Evolutionary conservation across 2,113 vertebrate species (phyloP).

Genomic region (Sylvilagus bachmani): DNA sequence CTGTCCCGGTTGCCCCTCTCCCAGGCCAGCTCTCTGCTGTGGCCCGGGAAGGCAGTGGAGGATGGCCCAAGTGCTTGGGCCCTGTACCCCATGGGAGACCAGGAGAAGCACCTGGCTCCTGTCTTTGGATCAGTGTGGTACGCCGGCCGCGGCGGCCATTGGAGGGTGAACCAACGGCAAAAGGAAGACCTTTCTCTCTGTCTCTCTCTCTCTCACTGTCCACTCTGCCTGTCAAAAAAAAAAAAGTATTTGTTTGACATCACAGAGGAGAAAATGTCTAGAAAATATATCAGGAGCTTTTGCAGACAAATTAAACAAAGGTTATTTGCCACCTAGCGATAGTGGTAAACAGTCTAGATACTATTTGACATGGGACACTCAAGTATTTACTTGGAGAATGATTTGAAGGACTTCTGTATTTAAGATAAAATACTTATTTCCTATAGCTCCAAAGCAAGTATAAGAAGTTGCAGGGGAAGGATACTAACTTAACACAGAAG

Average conservation of each 20-base stretch:
- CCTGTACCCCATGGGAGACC: no score
- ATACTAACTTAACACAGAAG: conserved; percentile 28
- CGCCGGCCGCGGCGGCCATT: no score
- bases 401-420: conserved; percentile 43
- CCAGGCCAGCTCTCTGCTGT: no score
- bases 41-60: no score
- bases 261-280: neutral
- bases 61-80: no score
- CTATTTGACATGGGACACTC: neutral
- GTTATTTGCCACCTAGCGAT: neutral
- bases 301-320: neutral
- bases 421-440: conserved; percentile 51
- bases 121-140: no score
- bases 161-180: no score
- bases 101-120: no score
- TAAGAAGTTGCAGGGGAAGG: conserved; percentile 4
- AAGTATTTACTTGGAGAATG: conserved; percentile 35
- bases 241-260: conserved; percentile 27
- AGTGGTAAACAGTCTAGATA: conserved; percentile 3
- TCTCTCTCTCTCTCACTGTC: no score
- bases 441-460: neutral
- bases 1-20: no score
- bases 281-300: conserved; percentile 36
- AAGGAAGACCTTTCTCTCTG: no score
- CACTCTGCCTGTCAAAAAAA: no score